Evolutionary conservation across 2,888 invertebrate genomes (phyloP).

Genomic region (Tanytarsus gracilentus): DNA sequence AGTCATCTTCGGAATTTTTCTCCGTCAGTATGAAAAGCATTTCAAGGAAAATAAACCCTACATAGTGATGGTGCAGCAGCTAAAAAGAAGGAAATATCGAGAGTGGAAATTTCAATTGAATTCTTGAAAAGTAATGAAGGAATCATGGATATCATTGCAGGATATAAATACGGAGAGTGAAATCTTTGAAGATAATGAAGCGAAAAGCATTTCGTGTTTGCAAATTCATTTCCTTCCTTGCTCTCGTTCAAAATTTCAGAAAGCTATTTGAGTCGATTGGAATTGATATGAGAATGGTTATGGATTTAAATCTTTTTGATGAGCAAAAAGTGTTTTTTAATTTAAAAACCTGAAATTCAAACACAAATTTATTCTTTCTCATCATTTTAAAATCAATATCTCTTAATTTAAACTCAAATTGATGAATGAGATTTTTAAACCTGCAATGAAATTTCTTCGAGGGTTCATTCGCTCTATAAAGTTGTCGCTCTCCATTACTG

Average conservation of each 20-base stretch:
- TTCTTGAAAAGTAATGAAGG: not conserved
- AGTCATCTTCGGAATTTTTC: constrained; percentile 2
- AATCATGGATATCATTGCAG: constrained; percentile 6
- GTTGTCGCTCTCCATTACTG: no score
- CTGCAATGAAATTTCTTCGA: no score
- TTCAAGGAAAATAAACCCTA: no score
- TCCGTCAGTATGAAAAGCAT: not conserved
- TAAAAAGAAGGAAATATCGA: not conserved
- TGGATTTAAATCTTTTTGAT: no score
- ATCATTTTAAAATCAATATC: constrained; percentile 17
- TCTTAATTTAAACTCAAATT: constrained; percentile 16
- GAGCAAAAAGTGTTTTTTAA: no score
- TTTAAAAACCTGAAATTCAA: no score
- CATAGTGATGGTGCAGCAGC: no score
- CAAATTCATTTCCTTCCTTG: constrained; percentile 28
- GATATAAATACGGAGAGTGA: not conserved
- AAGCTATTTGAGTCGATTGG: not conserved
- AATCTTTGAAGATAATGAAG: constrained; percentile 24
- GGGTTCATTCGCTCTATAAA: no score
- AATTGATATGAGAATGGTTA: not conserved
- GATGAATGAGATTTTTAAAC: no score
- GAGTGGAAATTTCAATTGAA: not conserved
- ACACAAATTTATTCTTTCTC: no score
- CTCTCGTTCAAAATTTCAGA: not conserved
- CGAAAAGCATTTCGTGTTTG: constrained; percentile 29